Conservation (phyloP, 2,113 vertebrate genomes). For the Agelaius tricolor region DNA sequence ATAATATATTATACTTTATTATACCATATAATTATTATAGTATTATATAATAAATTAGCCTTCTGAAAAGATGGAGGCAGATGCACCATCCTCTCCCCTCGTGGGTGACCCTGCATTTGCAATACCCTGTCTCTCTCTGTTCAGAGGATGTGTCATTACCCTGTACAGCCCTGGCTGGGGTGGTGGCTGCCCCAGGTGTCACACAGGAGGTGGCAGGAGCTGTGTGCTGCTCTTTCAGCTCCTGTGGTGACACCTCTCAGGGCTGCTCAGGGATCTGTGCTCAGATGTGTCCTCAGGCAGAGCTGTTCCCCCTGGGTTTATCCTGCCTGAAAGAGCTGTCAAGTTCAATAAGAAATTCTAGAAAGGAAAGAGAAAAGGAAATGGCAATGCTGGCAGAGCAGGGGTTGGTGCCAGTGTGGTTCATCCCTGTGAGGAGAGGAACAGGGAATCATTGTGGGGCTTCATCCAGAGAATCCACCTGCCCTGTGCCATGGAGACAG, state of each 20-base stretch:
- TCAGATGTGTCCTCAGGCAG: background rate
- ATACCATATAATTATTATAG: too few species aligned
- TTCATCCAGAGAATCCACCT: background rate
- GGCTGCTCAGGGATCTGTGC: background rate
- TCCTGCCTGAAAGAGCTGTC: slow-evolving; percentile 4
- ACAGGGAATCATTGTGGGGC: background rate
- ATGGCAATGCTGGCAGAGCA: background rate
- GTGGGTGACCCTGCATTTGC: too few species aligned
- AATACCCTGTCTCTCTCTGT: too few species aligned
- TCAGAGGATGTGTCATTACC: background rate
- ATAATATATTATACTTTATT: too few species aligned
- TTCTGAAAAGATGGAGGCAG: too few species aligned
- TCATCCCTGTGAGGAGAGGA: background rate
- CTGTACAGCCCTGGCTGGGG: background rate
- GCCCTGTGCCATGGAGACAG: background rate
- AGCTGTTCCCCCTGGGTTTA: background rate
- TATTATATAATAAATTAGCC: too few species aligned
- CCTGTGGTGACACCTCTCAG: fast-evolving
- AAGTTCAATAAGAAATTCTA: background rate
- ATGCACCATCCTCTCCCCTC: too few species aligned
- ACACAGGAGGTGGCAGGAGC: background rate
- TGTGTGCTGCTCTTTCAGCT: background rate
- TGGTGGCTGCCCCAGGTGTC: background rate
- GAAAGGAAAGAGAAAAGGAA: background rate
- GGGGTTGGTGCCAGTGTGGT: fast-evolving